Evolutionary conservation across 2,797 vertebrate genomes (phyloP).

Genomic region (Enteromius argenteus): DNA sequence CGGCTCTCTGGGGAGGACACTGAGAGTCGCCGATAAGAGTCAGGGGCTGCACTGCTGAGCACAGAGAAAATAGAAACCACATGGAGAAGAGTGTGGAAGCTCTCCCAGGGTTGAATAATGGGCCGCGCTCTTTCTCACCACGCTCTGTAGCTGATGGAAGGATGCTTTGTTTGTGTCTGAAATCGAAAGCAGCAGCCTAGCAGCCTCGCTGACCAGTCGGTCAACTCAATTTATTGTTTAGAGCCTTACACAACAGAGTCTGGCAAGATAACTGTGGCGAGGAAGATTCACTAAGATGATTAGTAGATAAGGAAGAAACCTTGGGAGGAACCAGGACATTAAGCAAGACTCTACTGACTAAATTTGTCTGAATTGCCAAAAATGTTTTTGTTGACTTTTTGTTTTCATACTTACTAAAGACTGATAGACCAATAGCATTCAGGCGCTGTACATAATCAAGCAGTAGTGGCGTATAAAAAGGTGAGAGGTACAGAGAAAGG

Average conservation of each 20-base stretch:
- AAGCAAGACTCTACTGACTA: not conserved
- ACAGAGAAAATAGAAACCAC: conserved; percentile 56
- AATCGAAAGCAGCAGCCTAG: not conserved
- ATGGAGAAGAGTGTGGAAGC: conserved; percentile 38
- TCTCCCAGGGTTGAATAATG: conserved; percentile 18
- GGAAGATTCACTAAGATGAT: not conserved
- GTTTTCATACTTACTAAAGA: not conserved
- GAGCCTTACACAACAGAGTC: not conserved
- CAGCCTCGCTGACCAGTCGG: not conserved
- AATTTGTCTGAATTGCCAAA: not conserved
- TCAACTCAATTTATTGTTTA: not conserved
- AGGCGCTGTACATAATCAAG: not conserved
- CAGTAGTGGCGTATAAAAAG: not conserved
- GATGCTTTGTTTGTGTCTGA: conserved; percentile 5
- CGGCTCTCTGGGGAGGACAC: conserved; percentile 50
- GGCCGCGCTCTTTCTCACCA: not conserved
- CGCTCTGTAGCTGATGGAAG: conserved; percentile 1
- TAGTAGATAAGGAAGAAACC: not conserved
- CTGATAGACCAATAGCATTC: not conserved
- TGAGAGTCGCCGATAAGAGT: conserved; percentile 35
- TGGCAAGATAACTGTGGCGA: not conserved
- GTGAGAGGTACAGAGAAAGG: not conserved
- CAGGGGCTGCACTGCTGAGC: conserved; percentile 55
- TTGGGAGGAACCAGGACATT: not conserved
- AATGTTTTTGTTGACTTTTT: not conserved